Conservation (phyloP, 2,797 vertebrate species). For the Myotis planiceps region DNA sequence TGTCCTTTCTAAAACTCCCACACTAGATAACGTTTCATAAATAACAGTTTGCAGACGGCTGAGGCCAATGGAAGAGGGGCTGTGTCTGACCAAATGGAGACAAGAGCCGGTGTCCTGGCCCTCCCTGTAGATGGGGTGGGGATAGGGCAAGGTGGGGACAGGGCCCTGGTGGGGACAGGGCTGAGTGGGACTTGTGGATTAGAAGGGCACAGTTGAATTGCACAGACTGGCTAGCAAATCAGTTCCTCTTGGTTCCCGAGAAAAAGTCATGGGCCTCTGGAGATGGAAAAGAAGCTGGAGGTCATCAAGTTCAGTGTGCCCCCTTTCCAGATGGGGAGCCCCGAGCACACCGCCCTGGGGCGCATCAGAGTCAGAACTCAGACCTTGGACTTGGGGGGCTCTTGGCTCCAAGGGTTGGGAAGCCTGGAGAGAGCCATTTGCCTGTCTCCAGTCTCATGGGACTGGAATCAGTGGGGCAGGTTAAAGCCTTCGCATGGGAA, state of each 20-base stretch:
- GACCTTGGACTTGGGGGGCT: neutral
- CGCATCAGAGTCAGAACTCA: neutral
- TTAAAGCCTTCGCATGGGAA: accelerated
- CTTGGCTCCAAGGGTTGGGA: neutral
- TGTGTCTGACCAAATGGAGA: neutral
- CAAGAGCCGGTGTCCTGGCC: accelerated
- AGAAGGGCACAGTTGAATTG: neutral
- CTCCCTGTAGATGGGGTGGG: neutral
- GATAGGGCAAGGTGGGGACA: neutral
- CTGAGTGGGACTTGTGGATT: neutral
- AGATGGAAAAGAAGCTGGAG: neutral
- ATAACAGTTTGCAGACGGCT: neutral
- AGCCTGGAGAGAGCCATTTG: no score
- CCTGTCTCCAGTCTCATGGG: neutral
- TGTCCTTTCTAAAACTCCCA: accelerated
- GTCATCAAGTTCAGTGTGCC: neutral
- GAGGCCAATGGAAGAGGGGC: accelerated
- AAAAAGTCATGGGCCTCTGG: neutral
- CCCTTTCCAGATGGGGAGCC: neutral
- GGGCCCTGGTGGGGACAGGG: neutral
- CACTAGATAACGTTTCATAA: neutral
- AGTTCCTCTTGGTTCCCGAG: neutral
- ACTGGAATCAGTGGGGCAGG: neutral
- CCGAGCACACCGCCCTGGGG: accelerated
- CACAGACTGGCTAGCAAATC: no score